These are phyloP conservation scores for Xylocopa sonorina DNA, from an alignment of 1,140 invertebrate genomes.

Conservation along the genomic window DNA sequence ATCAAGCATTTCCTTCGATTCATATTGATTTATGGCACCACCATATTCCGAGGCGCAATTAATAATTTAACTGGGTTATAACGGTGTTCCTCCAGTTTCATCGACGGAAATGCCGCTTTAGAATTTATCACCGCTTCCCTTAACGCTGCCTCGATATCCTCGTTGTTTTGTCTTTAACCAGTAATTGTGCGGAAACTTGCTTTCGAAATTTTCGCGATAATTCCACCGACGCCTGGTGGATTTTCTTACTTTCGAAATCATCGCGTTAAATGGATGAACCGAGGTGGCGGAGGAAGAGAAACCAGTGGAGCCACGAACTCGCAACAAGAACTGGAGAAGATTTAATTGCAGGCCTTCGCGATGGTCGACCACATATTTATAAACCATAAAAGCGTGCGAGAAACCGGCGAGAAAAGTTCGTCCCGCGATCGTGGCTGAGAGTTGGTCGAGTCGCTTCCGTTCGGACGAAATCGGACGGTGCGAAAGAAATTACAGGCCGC, in stretches of 20 bases:
- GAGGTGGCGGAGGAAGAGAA: not conserved
- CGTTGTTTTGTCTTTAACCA: not conserved
- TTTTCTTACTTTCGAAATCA: not conserved
- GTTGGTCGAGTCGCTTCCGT: conserved; percentile 26
- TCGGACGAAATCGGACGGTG: conserved; percentile 18
- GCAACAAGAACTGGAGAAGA: not conserved
- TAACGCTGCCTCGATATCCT: not conserved
- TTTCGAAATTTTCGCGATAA: conserved; percentile 4
- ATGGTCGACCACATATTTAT: conserved; percentile 11
- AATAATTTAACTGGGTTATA: too few species aligned
- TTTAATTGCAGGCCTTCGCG: conserved; percentile 6
- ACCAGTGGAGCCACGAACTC: not conserved
- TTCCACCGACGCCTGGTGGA: not conserved
- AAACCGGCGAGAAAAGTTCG: conserved; percentile 7
- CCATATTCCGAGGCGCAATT: not conserved
- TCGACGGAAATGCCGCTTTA: not conserved
- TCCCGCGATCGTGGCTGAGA: not conserved
- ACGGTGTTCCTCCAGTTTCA: not conserved
- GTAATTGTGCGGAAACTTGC: not conserved
- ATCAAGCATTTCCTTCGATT: too few species aligned
- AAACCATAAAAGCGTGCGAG: conserved; percentile 11
- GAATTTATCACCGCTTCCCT: not conserved
- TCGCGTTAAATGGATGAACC: not conserved
- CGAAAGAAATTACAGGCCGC: conserved; percentile 39
- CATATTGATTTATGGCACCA: too few species aligned